Conservation (phyloP, 2,113 vertebrate species). For the Myxocyprinus asiaticus region DNA sequence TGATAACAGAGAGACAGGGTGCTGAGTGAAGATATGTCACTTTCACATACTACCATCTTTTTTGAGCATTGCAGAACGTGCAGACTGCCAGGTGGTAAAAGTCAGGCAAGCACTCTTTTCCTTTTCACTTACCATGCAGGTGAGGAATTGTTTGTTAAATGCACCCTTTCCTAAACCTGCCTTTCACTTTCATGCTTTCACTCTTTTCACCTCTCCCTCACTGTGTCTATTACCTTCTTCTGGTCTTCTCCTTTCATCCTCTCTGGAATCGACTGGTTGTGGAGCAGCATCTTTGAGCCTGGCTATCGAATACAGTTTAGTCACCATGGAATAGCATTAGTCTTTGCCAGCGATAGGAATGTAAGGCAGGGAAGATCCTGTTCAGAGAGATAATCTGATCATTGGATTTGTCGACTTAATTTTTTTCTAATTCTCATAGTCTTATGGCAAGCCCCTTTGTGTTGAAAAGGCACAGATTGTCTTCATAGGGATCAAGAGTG, state of each 20-base stretch:
- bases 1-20: conserved; percentile 17
- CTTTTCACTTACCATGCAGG: too few relatives aligned
- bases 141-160: conserved; percentile 6
- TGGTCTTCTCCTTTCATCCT: neutral
- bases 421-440: conserved; percentile 41
- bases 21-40: conserved; percentile 6
- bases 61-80: neutral
- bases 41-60: neutral
- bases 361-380: conserved; percentile 20
- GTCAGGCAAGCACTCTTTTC: too few relatives aligned
- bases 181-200: conserved; percentile 1
- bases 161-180: conserved; percentile 7
- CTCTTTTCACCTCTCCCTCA: neutral
- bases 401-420: conserved; percentile 45
- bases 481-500: conserved; percentile 40
- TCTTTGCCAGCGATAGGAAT: neutral
- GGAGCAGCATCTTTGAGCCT: neutral
- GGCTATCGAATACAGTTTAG: conserved; percentile 34
- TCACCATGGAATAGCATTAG: neutral
- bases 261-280: conserved; percentile 6
- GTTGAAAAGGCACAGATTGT: conserved; percentile 23
- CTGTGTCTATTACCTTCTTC: neutral
- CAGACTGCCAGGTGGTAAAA: neutral
- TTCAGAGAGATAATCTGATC: conserved; percentile 40
- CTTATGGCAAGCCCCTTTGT: conserved; percentile 30